Conservation (phyloP, 2,113 vertebrate species). For the Pygoscelis antarcticus region DNA sequence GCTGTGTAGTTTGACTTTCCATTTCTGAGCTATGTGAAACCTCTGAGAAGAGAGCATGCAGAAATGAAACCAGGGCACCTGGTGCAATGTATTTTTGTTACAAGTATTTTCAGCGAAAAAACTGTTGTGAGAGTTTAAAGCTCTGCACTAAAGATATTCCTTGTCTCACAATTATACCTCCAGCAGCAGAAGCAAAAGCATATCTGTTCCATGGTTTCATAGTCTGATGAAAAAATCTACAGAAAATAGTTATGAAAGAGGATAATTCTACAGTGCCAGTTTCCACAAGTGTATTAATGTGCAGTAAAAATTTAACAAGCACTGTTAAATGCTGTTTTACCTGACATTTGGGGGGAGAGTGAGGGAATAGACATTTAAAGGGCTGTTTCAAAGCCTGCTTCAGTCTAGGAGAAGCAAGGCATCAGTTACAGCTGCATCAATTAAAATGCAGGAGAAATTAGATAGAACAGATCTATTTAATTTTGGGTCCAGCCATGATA, state of each 20-base stretch:
- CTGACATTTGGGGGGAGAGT: neutral
- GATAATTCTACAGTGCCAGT: neutral
- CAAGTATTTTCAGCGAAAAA: slow-evolving; percentile 13
- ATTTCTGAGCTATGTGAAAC: slow-evolving; percentile 44
- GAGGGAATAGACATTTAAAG: neutral
- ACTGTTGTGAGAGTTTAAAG: slow-evolving; percentile 4
- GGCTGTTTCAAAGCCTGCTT: neutral
- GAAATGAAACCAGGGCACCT: slow-evolving; percentile 61
- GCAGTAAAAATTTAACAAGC: neutral
- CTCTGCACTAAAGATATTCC: neutral
- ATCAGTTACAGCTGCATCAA: neutral
- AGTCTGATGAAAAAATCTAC: neutral
- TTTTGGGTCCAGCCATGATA: neutral
- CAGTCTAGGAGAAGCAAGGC: neutral
- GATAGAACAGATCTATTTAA: neutral
- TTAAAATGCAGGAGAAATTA: neutral
- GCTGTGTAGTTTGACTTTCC: slow-evolving; percentile 22
- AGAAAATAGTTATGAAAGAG: neutral
- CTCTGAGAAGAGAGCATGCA: slow-evolving; percentile 3
- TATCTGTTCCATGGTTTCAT: neutral
- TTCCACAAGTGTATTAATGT: neutral
- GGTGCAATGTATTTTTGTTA: slow-evolving; percentile 45
- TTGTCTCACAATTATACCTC: neutral
- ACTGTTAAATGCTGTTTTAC: neutral
- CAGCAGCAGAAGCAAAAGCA: neutral